Base-by-base conservation (phyloP, 2,113 vertebrate genomes). In the Lampris incognitus region DNA sequence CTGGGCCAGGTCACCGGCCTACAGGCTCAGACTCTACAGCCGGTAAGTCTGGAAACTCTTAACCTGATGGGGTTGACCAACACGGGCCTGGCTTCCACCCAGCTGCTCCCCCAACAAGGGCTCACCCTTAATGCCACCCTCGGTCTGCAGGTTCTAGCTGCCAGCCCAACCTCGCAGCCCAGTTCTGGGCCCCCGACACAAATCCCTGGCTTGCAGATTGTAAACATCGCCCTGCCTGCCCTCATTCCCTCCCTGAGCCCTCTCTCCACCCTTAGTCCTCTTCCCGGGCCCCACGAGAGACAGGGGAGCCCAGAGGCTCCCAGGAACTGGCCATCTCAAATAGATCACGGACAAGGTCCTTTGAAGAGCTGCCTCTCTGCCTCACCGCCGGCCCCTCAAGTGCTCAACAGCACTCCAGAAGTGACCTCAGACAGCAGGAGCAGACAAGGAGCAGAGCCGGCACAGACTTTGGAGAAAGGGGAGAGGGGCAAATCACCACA, bases 171-270 rank as follows among this genome's bases (percentile, higher is more conserved):
- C 1, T 83, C 95, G 0, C 96, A 96, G 67, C 94, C 92, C 92
- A 92, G 83, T 48, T 84, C 94, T 3, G 90, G 87, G 60, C 92
- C 94, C 0, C 96, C 95, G 83, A 83, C 94, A 0, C 96, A 94
- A 62, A 83, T 98, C 13, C 96, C 97, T 0, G 92, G 97, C 37
- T 91, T 98, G 64, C 98, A 99, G 90, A 97, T 99, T 44, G 81
- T 99, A 1, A 99, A 98, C 89, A 97, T 99, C 1, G 94, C 97
- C 50, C 82, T 99, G 72, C 97, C 98, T 0, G 91, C 97, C 10
- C 87, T 99, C 69, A 96, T 98, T 37, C 96, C 98, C 10, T 95
- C 97, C 0, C 89, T 97, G 6, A 93, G 95, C 74, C 96, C 96
- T 0, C 79, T 95, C 0, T 56, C 94, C 0, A 0, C 91, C 0